A percentile compares a stretch with the other conserved stretches of the same genome.
Conservation (phyloP, 1,140 invertebrate genomes). For the Colletes gigas region DNA sequence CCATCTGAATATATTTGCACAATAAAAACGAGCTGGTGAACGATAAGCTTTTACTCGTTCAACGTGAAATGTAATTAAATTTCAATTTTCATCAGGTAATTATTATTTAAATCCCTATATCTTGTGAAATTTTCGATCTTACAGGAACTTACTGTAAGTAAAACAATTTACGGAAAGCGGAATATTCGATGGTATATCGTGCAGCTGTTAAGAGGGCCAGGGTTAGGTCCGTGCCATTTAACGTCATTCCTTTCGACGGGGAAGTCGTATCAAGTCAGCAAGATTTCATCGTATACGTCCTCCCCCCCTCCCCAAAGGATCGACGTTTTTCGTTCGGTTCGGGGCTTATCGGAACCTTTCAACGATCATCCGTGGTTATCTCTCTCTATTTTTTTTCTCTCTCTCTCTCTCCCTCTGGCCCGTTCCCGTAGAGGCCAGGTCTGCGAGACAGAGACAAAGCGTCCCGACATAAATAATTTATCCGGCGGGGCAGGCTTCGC, state of each 20-base stretch:
- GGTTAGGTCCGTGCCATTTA: slow-evolving; percentile 2
- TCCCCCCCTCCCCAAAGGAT: slow-evolving; percentile 24
- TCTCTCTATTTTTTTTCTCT: slow-evolving; percentile 7
- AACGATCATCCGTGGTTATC: slow-evolving; percentile 30
- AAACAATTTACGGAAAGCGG: neutral
- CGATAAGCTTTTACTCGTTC: too few species aligned
- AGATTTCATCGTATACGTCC: slow-evolving; percentile 31
- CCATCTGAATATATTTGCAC: too few species aligned
- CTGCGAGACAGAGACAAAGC: slow-evolving; percentile 52
- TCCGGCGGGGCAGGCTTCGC: slow-evolving; percentile 42
- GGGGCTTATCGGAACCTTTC: slow-evolving; percentile 47
- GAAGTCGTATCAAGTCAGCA: slow-evolving; percentile 3
- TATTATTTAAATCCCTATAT: too few species aligned
- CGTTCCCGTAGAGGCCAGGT: neutral
- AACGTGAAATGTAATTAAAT: too few species aligned
- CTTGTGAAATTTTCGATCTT: too few species aligned
- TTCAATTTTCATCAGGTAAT: too few species aligned
- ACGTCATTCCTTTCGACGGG: neutral
- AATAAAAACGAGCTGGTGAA: too few species aligned
- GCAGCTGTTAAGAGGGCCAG: neutral
- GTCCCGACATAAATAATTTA: slow-evolving; percentile 73
- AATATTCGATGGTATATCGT: neutral
- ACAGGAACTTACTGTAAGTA: too few species aligned
- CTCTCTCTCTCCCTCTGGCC: neutral
- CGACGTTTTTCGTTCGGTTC: slow-evolving; percentile 39